Base-by-base conservation (phyloP, 2,113 vertebrate genomes). In the Pachypanchax playfairii region DNA sequence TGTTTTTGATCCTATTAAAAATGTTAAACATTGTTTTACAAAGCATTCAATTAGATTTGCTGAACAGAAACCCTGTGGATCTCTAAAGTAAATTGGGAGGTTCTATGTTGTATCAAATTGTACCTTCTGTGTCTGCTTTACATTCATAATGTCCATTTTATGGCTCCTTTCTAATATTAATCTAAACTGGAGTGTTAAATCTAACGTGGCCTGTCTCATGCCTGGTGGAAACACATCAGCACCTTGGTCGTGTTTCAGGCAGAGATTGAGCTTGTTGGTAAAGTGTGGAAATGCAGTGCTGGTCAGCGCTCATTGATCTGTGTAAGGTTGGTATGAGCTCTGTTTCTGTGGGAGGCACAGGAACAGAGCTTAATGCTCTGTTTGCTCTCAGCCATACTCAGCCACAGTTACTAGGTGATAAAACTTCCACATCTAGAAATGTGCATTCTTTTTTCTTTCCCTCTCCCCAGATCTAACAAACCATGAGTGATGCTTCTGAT, bases 371-470 rank as follows among this genome's bases (percentile, higher is more conserved):
- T 15, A 21, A 49, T 14, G 52, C 17, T 26, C 13, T 35, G 13
- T 29, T 22, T 22, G 18, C 31, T 50, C 13, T 41, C 13, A 39
- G 14, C 13, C 9, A 49, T 8, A 48, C 12, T 17, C 20, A 56
- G 44, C 31, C 18, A 29, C 7, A 3, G 38, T 36, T 42, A 46
- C 35, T 13, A 10, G 44, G 7, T 51, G 56, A 54, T 38, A 36
- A 28, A 54, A 57, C 28, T 24, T 54, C 26, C 15, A 48, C 21
- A 28, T 9, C 60, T 57, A 58, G 42, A 67, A 42, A 51, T 60
- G 25, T 39, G 14, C 41, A 49, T 36, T 31, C 55, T 35, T 47
- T 31, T 59, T 44, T 43, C n/a, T n/a, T n/a, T n/a, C n/a, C n/a
- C n/a, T n/a, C n/a, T n/a, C n/a, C n/a, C 7, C 24, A 31, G 26